Conservation (phyloP, 2,888 invertebrate genomes). For the Diaphora mendica region DNA sequence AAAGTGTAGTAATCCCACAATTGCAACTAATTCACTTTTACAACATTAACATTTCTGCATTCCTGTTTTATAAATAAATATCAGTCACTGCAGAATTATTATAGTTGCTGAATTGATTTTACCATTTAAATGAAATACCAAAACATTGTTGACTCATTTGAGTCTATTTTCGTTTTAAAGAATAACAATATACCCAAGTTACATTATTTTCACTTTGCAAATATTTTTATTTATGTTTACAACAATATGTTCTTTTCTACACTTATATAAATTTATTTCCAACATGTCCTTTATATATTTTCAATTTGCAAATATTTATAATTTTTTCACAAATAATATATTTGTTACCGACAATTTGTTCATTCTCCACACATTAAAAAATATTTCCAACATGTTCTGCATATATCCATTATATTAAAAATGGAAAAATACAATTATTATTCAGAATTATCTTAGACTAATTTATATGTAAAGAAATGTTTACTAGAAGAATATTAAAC, state of each 20-base stretch:
- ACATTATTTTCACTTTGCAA: background rate
- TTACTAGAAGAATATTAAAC: background rate
- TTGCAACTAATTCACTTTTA: background rate
- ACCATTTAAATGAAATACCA: background rate
- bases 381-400: background rate
- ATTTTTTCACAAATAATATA: background rate
- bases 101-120: background rate
- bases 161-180: background rate
- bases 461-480: background rate
- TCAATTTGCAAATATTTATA: background rate
- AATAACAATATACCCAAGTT: background rate
- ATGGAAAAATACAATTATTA: background rate
- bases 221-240: background rate
- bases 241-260: background rate
- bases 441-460: background rate
- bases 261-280: background rate
- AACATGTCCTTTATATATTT: background rate
- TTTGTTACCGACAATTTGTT: background rate
- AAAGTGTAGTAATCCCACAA: background rate
- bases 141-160: background rate
- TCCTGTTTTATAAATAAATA: conserved; percentile 18
- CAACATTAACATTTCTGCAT: conserved; percentile 18
- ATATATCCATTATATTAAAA: background rate
- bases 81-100: conserved; percentile 23
- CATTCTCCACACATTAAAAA: background rate